A percentile compares a stretch with the other conserved stretches of the same genome.
These are phyloP conservation scores for Atherix ibis DNA, from an alignment of 2,888 invertebrate species.

Conservation along the genomic window DNA sequence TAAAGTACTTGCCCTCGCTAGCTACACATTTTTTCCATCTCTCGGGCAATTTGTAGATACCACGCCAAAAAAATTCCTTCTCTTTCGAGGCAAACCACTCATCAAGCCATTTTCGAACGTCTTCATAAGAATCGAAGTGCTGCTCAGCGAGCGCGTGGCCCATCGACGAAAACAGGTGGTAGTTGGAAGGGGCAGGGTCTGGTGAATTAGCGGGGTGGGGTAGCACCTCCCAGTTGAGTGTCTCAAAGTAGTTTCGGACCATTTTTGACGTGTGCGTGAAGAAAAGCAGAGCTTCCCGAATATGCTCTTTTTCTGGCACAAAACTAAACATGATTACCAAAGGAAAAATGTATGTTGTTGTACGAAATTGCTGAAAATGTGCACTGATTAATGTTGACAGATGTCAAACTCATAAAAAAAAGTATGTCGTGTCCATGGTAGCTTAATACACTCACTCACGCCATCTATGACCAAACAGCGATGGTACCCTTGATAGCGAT, in stretches of 20 bases:
- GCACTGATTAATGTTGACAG: slow-evolving; percentile 1
- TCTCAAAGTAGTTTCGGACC: no score
- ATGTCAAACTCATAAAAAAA: slow-evolving; percentile 1
- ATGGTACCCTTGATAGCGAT: no score
- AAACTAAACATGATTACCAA: slow-evolving; percentile 1
- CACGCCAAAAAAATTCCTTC: slow-evolving; percentile 1
- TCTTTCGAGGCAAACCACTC: slow-evolving; percentile 3
- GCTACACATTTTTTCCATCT: slow-evolving; percentile 2
- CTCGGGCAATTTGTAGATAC: slow-evolving; percentile 4
- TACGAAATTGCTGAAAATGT: not conserved
- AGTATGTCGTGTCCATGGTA: slow-evolving; percentile 1
- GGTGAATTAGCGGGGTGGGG: no score
- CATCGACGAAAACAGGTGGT: no score
- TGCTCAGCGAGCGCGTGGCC: slow-evolving; percentile 3
- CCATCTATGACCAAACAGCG: not conserved
- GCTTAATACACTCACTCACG: not conserved
- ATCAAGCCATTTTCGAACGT: slow-evolving; percentile 3
- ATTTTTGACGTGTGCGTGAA: no score
- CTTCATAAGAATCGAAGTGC: slow-evolving; percentile 4
- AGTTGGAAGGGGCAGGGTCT: no score
- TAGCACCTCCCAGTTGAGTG: no score
- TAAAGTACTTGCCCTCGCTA: slow-evolving; percentile 1
- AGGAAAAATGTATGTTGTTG: slow-evolving; percentile 1
- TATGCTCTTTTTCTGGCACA: not conserved
- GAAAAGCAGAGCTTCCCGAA: not conserved